Percentiles rank a stretch among this genome's conserved stretches.
phyloP scores from a whole-genome alignment of 2,113 vertebrate species.

The Ameiurus melas region DNA sequence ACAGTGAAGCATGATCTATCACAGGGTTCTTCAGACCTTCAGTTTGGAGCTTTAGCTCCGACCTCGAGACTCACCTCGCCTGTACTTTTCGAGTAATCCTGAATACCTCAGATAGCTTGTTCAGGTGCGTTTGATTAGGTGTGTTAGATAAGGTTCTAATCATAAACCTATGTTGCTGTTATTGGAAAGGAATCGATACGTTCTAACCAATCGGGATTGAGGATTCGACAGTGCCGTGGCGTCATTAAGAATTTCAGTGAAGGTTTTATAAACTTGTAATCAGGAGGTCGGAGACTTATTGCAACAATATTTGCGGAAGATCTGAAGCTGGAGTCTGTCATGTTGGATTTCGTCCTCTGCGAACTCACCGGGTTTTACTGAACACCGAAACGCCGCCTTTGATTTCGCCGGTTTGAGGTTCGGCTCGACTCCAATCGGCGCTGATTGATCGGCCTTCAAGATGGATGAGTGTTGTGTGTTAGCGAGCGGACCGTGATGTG shows the following conservation, averaged over 20 bases:
- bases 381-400: background rate
- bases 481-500: conserved; percentile 1
- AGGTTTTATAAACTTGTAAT: background rate
- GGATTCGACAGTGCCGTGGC: background rate
- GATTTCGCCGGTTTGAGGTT: background rate
- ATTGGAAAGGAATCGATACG: background rate
- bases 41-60: too few species aligned
- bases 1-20: too few species aligned
- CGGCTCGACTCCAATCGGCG: background rate
- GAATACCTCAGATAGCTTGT: too few species aligned
- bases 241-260: background rate
- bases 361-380: background rate
- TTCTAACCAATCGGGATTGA: background rate
- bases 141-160: background rate
- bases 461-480: conserved; percentile 40
- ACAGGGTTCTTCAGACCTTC: too few species aligned
- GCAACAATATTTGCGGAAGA: too few species aligned
- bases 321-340: background rate
- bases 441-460: conserved; percentile 18
- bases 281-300: background rate
- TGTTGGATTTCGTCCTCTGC: background rate
- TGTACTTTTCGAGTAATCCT: too few species aligned
- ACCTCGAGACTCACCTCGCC: too few species aligned
- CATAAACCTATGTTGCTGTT: background rate
- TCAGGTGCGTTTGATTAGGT: too few species aligned